A percentile compares a stretch with the other conserved stretches of the same genome.
These are phyloP conservation scores for Xestia c-nigrum DNA, from an alignment of 2,888 invertebrate genomes.

Conservation along the genomic window DNA sequence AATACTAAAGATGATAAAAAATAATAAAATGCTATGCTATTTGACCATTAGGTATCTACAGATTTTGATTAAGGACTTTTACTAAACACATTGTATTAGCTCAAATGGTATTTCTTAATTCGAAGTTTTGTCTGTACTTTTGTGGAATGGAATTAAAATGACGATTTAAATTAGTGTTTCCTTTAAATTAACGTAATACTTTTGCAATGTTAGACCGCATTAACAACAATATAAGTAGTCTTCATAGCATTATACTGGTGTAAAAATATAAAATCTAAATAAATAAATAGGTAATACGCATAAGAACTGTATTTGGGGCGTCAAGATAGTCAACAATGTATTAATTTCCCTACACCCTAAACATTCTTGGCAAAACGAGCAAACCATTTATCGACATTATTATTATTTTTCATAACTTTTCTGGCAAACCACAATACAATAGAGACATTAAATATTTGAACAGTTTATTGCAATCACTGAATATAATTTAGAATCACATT, in stretches of 20 bases:
- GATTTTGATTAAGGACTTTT: background rate
- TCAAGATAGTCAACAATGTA: conserved; percentile 4
- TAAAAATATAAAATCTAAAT: conserved; percentile 34
- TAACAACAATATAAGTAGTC: background rate
- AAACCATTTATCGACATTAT: conserved; percentile 20
- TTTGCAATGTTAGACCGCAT: conserved; percentile 27
- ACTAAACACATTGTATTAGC: background rate
- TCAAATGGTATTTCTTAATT: background rate
- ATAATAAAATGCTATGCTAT: conserved; percentile 22
- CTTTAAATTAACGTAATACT: conserved; percentile 25
- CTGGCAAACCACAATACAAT: conserved; percentile 1
- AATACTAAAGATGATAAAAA: conserved; percentile 13
- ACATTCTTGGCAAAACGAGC: conserved; percentile 12
- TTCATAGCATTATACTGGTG: conserved; percentile 14
- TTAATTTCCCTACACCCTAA: conserved; percentile 5
- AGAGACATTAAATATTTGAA: conserved; percentile 20
- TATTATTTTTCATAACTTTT: conserved; percentile 22
- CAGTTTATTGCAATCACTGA: conserved; percentile 25
- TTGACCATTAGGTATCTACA: background rate
- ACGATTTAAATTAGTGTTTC: background rate
- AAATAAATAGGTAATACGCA: conserved; percentile 33
- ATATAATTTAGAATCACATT: conserved; percentile 53
- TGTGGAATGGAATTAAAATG: conserved; percentile 27
- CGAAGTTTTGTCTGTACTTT: background rate
- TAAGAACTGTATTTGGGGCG: conserved; percentile 36